A percentile compares a stretch with the other conserved stretches of the same genome.
phyloP scores from a whole-genome alignment of 2,797 vertebrate genomes.

The Protonibea diacanthus region DNA sequence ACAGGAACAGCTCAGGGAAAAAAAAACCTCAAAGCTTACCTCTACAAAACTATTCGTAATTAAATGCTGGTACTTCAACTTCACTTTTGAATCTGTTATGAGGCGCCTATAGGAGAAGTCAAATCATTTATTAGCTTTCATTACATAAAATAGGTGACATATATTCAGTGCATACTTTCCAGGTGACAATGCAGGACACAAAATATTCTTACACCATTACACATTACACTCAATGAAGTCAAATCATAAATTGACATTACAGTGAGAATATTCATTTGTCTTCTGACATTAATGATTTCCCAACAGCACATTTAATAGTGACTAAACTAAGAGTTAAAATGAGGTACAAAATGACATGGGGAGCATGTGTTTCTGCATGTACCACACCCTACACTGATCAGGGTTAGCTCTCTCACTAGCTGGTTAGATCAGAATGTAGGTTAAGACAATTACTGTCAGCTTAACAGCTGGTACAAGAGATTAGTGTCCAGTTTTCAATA shows the following conservation, averaged over 20 bases:
- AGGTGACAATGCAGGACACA: neutral
- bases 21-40: constrained; percentile 86
- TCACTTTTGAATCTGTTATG: constrained; percentile 99
- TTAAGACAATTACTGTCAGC: constrained; percentile 82
- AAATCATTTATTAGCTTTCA: constrained; percentile 57
- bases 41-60: constrained; percentile 99
- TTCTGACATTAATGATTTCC: neutral
- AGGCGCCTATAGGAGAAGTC: constrained; percentile 89
- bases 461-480: constrained; percentile 65
- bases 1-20: neutral
- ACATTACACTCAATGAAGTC: neutral
- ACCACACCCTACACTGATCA: constrained; percentile 17
- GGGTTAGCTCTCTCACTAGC: constrained; percentile 27
- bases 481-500: constrained; percentile 52
- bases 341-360: neutral
- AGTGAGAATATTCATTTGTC: neutral
- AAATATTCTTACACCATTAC: neutral
- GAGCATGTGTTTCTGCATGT: neutral
- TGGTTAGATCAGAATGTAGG: constrained; percentile 76
- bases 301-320: neutral
- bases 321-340: constrained; percentile 7
- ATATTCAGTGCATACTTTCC: neutral
- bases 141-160: constrained; percentile 26
- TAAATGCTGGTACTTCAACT: constrained; percentile 99
- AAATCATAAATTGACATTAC: neutral